phyloP scores from a whole-genome alignment of 2,888 invertebrate genomes.

The Didymodactylos carnosus region DNA sequence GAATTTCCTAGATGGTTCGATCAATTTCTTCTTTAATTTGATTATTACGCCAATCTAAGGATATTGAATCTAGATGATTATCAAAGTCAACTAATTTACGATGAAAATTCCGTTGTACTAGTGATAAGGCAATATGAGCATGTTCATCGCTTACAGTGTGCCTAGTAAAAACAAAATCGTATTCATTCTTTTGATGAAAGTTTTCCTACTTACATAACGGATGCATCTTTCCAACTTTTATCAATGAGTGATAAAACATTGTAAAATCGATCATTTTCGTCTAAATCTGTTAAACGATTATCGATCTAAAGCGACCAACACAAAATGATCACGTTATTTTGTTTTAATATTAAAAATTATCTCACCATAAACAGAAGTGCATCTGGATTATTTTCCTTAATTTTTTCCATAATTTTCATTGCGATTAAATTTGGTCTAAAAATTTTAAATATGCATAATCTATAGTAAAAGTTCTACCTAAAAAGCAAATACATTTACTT shows the following conservation, averaged over 20 bases:
- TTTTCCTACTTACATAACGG: slow-evolving; percentile 35
- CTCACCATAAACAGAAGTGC: slow-evolving; percentile 61
- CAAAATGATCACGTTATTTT: too few species aligned
- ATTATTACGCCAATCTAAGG: slow-evolving; percentile 76
- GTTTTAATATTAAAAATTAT: slow-evolving; percentile 17
- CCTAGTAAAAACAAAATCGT: too few species aligned
- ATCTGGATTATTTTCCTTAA: slow-evolving; percentile 55
- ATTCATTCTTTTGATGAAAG: too few species aligned
- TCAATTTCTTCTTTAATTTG: too few species aligned
- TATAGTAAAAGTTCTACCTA: slow-evolving; percentile 18
- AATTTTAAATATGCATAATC: too few species aligned
- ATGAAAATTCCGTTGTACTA: not conserved
- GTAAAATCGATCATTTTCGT: slow-evolving; percentile 19
- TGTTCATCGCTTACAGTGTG: slow-evolving; percentile 27
- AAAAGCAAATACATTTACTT: too few species aligned
- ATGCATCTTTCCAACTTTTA: slow-evolving; percentile 54
- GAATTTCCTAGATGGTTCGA: too few species aligned
- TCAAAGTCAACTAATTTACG: slow-evolving; percentile 71
- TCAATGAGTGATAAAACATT: slow-evolving; percentile 34
- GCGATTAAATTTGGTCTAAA: slow-evolving; percentile 43
- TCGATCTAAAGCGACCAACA: slow-evolving; percentile 53
- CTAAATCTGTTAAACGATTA: slow-evolving; percentile 38
- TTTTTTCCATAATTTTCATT: slow-evolving; percentile 60
- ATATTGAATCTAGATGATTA: slow-evolving; percentile 76
- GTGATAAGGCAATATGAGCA: slow-evolving; percentile 40